Evolutionary conservation across 2,888 invertebrate species (phyloP).

Genomic region (Aphidius colemani): DNA sequence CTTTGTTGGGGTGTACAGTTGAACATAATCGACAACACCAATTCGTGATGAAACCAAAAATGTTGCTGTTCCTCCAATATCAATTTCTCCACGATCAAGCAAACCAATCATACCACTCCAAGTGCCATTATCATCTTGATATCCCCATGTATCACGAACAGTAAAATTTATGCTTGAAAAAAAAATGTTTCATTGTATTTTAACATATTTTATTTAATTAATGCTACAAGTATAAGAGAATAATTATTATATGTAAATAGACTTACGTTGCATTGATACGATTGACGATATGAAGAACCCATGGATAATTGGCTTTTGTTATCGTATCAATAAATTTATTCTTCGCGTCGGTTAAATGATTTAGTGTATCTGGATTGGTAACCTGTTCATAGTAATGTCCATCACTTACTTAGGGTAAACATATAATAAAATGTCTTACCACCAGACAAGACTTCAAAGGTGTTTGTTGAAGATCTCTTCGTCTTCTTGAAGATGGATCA

Average conservation of each 20-base stretch:
- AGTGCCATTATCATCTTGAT: conserved; percentile 47
- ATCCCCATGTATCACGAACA: conserved; percentile 50
- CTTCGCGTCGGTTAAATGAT: conserved; percentile 60
- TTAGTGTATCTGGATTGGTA: conserved; percentile 54
- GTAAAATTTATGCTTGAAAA: conserved; percentile 42
- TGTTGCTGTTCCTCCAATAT: conserved; percentile 58
- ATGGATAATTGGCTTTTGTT: conserved; percentile 53
- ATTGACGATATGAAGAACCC: conserved; percentile 46
- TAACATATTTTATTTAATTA: too few relatives aligned
- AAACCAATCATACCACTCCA: conserved; percentile 55
- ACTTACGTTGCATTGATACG: conserved; percentile 55
- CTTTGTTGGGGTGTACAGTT: conserved; percentile 70
- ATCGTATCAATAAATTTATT: conserved; percentile 50
- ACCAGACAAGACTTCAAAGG: conserved; percentile 46
- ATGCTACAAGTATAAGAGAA: too few relatives aligned
- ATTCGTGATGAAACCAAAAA: conserved; percentile 68
- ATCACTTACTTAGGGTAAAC: too few relatives aligned
- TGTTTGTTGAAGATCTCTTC: conserved; percentile 42
- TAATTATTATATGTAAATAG: conserved; percentile 10
- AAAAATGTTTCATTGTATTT: neutral
- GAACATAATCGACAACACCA: conserved; percentile 69
- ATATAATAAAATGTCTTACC: conserved; percentile 32
- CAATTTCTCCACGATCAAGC: conserved; percentile 51
- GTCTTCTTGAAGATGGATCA: conserved; percentile 42
- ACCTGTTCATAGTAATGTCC: too few relatives aligned